Evolutionary conservation across 2,888 invertebrate genomes (phyloP).

Genomic region (Graphium colonna): DNA sequence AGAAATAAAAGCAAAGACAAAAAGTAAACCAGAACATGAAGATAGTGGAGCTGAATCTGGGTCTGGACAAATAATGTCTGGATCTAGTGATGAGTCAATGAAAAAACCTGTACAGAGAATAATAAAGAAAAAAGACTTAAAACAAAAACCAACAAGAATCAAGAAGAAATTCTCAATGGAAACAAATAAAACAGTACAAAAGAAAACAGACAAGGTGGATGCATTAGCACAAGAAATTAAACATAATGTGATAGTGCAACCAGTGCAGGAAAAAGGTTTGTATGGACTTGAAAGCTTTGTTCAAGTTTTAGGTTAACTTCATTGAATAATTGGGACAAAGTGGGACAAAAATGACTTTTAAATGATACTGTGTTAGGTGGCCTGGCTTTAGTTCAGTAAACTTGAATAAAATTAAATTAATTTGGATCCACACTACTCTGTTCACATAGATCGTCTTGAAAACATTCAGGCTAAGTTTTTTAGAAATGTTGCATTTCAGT

Average conservation of each 20-base stretch:
- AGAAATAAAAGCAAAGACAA: slow-evolving; percentile 40
- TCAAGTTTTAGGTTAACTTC: too few relatives aligned
- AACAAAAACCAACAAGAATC: slow-evolving; percentile 26
- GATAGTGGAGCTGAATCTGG: slow-evolving; percentile 71
- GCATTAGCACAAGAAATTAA: slow-evolving; percentile 49
- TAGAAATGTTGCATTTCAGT: too few relatives aligned
- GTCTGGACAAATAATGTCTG: slow-evolving; percentile 41
- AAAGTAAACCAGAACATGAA: slow-evolving; percentile 44
- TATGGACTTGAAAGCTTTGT: too few relatives aligned
- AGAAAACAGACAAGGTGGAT: slow-evolving; percentile 39
- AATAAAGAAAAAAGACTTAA: slow-evolving; percentile 24
- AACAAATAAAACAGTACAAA: slow-evolving; percentile 19
- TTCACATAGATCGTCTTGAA: too few relatives aligned
- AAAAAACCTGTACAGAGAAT: slow-evolving; percentile 32
- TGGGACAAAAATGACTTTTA: too few relatives aligned
- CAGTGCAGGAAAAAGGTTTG: slow-evolving; percentile 58
- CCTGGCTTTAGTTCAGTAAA: too few relatives aligned
- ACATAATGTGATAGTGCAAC: slow-evolving; percentile 46
- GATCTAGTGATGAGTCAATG: slow-evolving; percentile 38
- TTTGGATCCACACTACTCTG: too few relatives aligned
- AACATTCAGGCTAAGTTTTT: too few relatives aligned
- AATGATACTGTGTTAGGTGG: too few relatives aligned
- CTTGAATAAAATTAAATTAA: too few relatives aligned
- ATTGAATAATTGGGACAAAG: too few relatives aligned
- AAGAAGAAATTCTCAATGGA: too few relatives aligned